Evolutionary conservation across 2,113 vertebrate species (phyloP), one percentile per base, ranked within the genome.

Genomic region (Chaetodon auriga): DNA sequence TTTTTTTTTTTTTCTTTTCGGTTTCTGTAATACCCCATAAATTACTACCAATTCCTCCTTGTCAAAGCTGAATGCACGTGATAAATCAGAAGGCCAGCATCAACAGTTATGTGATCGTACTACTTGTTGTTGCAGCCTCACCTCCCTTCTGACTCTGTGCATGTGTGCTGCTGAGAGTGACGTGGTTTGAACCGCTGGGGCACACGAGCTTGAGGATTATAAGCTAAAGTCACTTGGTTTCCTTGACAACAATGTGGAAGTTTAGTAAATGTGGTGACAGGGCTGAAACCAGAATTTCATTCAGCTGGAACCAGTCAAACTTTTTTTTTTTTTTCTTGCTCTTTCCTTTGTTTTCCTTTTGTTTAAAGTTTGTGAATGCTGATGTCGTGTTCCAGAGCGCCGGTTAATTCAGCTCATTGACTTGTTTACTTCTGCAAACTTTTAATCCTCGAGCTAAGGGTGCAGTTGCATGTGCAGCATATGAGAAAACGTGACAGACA

Each of bases 161-260:
- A 57, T 66, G 60, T 4, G 1, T 54, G 63, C 58, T 78, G 55
- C 38, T 45, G n/a, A 63, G n/a, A 84, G 6, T 46, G 54, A 74
- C 53, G 63, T 48, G 64, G 46, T 86, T 43, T 81, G 64, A 88
- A 57, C 63, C 71, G 61, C 62, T 65, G 72, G 25, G 71, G 57
- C 51, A 65, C n/a, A 66, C 43, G 41, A 68, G 49, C 12, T 68
- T 62, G 30, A 75, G 73, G 72, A 81, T 88, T 87, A 81, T 63
- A 57, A 69, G 58, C 68, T 57, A 57, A 75, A 83, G 55, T 45
- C 45, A 71, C 80, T 77, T 73, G 36, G 68, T 85, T 79, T 83
- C 74, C 80, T 76, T 77, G 78, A 86, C 85, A 89, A 85, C 82
- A 83, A 43, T 87, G 80, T 65, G 48, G 43, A 75, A 76, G 65